Evolutionary conservation across 2,113 vertebrate species (phyloP), one percentile per base, ranked within the genome.

Genomic region (Bungarus multicinctus): DNA sequence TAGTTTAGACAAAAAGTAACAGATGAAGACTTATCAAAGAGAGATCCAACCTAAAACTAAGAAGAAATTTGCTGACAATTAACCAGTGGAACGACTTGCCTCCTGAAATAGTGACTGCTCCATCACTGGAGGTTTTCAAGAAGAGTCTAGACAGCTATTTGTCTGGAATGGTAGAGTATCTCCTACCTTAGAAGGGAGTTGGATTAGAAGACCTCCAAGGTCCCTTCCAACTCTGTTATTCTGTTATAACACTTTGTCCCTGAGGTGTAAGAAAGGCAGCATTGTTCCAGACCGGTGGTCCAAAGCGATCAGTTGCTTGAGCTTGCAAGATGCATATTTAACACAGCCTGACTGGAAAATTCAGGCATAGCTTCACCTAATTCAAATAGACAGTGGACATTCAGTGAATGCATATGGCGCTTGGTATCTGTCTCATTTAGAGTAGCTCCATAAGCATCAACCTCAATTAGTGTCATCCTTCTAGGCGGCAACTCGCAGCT

Each of bases 371-470:
- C 10, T 58, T 39, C 10, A 3, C 12, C 5, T 57, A 60, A 58
- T 58, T 43, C 27, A 53, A 53, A 47, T n/a, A 54, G 87, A 88
- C 50, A 20, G 25, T 89, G 88, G 6, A 39, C 34, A 12, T 89
- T 11, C 53, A 57, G 54, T 57, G 9, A 43, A 39, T 55, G 54
- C 88, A 88, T 88, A 34, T 88, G 50, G 87, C 95, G 91, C 94
- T 89, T 92, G 97, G 90, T 96, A 97, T 97, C 97, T 98, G 97
- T 96, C 96, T 97, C 96, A 96, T 97, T 97, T 97, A 97, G 96
- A 97, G 95, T 96, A 95, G 97, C 94, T 97, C 97, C 96, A 96
- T 97, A 97, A 98, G 96, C 97, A 97, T 95, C 94, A 93, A 93
- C 94, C 96, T 97, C 96, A 97, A 97, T 98, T 97, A 97, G 97